phyloP scores from a whole-genome alignment of 2,888 invertebrate genomes.

The Lamellibrachia satsuma region DNA sequence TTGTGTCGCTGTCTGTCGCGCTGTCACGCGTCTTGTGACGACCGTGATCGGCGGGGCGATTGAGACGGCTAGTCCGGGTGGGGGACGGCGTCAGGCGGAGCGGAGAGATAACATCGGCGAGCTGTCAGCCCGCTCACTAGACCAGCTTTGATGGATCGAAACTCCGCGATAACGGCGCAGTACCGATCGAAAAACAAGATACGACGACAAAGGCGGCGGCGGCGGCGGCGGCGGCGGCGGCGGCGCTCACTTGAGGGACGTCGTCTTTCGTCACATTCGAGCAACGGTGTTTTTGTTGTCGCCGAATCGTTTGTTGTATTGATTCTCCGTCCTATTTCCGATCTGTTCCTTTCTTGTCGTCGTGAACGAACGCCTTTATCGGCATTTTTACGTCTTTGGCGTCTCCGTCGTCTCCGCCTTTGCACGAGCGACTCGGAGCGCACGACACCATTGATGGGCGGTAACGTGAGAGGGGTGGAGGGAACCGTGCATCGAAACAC shows the following conservation, averaged over 20 bases:
- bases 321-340: background rate
- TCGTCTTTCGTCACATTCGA: background rate
- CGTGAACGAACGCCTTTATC: background rate
- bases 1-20: background rate
- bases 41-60: background rate
- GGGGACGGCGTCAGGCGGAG: background rate
- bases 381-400: background rate
- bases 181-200: slow-evolving; percentile 5
- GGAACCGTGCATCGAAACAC: background rate
- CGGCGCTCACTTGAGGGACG: background rate
- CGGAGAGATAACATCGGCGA: background rate
- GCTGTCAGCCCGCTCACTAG: background rate
- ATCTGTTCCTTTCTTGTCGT: slow-evolving; percentile 1
- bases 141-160: slow-evolving; percentile 1
- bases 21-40: background rate
- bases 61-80: background rate
- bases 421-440: background rate
- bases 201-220: slow-evolving; percentile 5
- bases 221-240: background rate
- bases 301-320: background rate
- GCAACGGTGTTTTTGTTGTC: background rate
- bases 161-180: background rate
- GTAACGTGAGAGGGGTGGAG: background rate
- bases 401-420: background rate
- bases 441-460: background rate